Evolutionary conservation across 35 echinoderm and acorn worm genomes (phyloP), one percentile per base, ranked within the genome.

Genomic region (Holothuria glaberrima): DNA sequence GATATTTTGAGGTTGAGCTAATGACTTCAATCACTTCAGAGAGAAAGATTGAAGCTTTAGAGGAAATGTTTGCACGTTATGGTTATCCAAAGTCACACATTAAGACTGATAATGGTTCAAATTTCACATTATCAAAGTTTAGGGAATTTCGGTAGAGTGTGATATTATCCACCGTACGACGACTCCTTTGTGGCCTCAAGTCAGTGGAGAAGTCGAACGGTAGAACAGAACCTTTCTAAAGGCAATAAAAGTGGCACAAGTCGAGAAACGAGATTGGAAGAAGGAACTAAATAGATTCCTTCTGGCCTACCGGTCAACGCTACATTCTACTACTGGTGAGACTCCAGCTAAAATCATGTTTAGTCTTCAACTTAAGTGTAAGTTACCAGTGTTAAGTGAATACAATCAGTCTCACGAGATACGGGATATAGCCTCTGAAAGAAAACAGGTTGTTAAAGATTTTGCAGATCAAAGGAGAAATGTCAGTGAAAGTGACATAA

Each of bases 401-500:
- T 1, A 38, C 85, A 70, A 70, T 34, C 59, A 88, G 64, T 33
- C 17, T 69, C 22, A 88, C 28, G 85, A 71, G 65, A 48, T 77
- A 10, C 48, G 73, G 73, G 73, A 77, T n/a, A 48, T 9, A 33
- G 73, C 48, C 22, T 35, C 73, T 3, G 73, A 44, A 33, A 77
- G 73, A 48, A 77, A 77, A 77, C 50, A 54, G 13, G 12, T 54
- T 17, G 0, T 54, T 12, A 54, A 54, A 54, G 50, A 54, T 54
- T 54, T 17, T 54, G 50, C 50, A 54, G 9, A 54, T 54, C 5
- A 54, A 54, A 54, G 13, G 13, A 54, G 50, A 17, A 54, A 54
- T 54, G 50, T 69, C 7, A 18, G 66, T 29, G 7, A 69, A 25
- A 69, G 66, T 69, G 66, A 33, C 66, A 69, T 69, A 5, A 25